Conservation (phyloP, 2,888 invertebrate genomes). For the Eurytoma californica region DNA sequence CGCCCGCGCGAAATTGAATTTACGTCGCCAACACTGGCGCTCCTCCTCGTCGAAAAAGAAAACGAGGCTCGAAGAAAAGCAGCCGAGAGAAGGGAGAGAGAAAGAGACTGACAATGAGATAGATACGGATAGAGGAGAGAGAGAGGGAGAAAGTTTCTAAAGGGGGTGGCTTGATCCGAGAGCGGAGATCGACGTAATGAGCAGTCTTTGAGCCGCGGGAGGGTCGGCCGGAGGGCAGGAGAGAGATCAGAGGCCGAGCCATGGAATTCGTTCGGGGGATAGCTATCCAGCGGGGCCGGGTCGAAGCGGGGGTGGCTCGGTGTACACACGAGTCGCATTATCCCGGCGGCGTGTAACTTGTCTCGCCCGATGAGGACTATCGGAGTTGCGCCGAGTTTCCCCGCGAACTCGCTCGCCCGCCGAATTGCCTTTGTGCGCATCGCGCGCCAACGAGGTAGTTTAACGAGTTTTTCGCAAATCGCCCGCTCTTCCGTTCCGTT, state of each 20-base stretch:
- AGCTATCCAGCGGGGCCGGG: not conserved
- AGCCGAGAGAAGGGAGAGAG: not conserved
- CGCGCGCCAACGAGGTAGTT: slow-evolving; percentile 14
- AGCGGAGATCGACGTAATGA: slow-evolving; percentile 21
- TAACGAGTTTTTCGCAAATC: slow-evolving; percentile 33
- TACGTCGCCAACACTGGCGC: not conserved
- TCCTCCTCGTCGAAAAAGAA: not conserved
- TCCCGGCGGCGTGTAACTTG: slow-evolving; percentile 64
- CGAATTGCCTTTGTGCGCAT: slow-evolving; percentile 1
- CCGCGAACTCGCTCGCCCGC: not conserved
- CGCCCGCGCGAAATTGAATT: slow-evolving; percentile 24
- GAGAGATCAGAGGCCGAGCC: slow-evolving; percentile 8
- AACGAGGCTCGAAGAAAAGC: not conserved
- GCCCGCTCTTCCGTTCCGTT: not conserved
- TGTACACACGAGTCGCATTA: slow-evolving; percentile 24
- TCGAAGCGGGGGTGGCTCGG: not conserved
- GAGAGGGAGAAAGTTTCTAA: not conserved
- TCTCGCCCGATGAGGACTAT: slow-evolving; percentile 60
- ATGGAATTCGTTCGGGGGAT: slow-evolving; percentile 17
- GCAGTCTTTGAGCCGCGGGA: slow-evolving; percentile 13
- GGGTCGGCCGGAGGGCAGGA: not conserved
- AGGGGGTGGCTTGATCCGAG: not conserved
- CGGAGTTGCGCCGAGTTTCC: slow-evolving; percentile 59
- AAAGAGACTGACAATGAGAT: not conserved
- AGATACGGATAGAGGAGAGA: not conserved